These are phyloP conservation scores for Noctua janthe DNA, from an alignment of 2,888 invertebrate species.

Conservation along the genomic window DNA sequence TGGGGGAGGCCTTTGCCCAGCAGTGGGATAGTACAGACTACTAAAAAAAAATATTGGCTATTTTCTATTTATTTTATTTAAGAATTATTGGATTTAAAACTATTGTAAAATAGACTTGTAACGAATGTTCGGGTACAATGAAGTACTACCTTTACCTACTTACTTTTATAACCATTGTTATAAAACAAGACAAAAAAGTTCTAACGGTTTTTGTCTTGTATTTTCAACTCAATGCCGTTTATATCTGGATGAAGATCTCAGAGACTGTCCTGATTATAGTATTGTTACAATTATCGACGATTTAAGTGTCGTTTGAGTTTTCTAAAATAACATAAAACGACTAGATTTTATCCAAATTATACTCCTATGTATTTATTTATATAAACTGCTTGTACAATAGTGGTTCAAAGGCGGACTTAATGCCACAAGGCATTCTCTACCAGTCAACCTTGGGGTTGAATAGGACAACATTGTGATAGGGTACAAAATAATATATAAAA, in stretches of 20 bases:
- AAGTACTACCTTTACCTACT: background rate
- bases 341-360: background rate
- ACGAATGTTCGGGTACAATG: too few relatives aligned
- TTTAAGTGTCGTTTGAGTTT: background rate
- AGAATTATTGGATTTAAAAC: background rate
- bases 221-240: slow-evolving; percentile 20
- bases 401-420: too few relatives aligned
- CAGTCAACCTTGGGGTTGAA: too few relatives aligned
- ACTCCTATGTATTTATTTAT: background rate
- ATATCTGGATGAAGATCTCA: slow-evolving; percentile 23
- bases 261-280: background rate
- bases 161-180: background rate
- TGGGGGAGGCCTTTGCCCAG: too few relatives aligned
- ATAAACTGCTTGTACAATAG: too few relatives aligned
- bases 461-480: too few relatives aligned
- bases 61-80: too few relatives aligned
- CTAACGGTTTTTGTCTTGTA: background rate
- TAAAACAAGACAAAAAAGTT: slow-evolving; percentile 4
- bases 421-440: too few relatives aligned
- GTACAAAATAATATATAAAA: too few relatives aligned
- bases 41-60: too few relatives aligned
- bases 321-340: background rate
- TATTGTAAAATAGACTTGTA: background rate
- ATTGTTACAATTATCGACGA: background rate
- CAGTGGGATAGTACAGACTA: too few relatives aligned